Conservation (phyloP, 2,113 vertebrate genomes). For the Bolborhynchus lineola region DNA sequence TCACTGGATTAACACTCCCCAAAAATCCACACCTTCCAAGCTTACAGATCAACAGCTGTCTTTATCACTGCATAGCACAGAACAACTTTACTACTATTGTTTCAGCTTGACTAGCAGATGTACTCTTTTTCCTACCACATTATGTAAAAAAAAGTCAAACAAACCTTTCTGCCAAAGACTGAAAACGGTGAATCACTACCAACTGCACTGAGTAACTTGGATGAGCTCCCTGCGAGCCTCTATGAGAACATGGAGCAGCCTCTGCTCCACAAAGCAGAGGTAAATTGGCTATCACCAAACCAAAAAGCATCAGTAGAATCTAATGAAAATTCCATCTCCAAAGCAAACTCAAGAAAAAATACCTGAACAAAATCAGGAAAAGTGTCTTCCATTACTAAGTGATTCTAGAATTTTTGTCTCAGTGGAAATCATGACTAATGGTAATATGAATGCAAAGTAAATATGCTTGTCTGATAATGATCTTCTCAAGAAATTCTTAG, state of each 20-base stretch:
- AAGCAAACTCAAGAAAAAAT: not conserved
- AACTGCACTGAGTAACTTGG: not conserved
- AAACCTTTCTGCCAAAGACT: not conserved
- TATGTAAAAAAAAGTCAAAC: not conserved
- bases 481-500: not conserved
- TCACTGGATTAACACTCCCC: not conserved
- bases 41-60: not conserved
- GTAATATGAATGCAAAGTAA: not conserved
- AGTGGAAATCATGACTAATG: not conserved
- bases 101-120: not conserved
- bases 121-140: not conserved
- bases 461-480: not conserved
- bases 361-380: not conserved
- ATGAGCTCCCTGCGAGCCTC: not conserved
- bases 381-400: not conserved
- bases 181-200: not conserved
- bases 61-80: not conserved
- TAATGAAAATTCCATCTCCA: not conserved
- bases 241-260: rapidly evolving
- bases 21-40: not conserved
- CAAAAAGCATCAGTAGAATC: not conserved
- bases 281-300: not conserved
- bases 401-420: not conserved
- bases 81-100: not conserved
- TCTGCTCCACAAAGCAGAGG: not conserved